phyloP scores from a whole-genome alignment of 1,140 invertebrate genomes.

The Triops longicaudatus region DNA sequence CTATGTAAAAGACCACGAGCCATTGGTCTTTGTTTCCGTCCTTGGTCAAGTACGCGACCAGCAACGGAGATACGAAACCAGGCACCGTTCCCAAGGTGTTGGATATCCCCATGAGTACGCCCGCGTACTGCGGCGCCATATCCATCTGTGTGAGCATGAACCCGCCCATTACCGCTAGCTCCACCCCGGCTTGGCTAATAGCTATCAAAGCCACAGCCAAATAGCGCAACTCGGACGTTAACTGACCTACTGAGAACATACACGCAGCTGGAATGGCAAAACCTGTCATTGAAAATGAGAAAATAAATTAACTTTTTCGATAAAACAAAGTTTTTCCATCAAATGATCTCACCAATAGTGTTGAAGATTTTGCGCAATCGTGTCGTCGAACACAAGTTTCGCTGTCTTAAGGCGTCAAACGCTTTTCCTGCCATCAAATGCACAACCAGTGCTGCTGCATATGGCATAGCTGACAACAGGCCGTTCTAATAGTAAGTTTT shows the following conservation, averaged over 20 bases:
- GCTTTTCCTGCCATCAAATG: constrained; percentile 32
- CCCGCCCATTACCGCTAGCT: constrained; percentile 36
- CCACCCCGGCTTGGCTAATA: constrained; percentile 30
- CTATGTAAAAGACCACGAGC: constrained; percentile 35
- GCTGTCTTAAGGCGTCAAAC: constrained; percentile 33
- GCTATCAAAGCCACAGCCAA: constrained; percentile 31
- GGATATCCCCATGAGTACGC: constrained; percentile 38
- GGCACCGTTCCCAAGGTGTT: constrained; percentile 39
- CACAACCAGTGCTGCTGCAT: constrained; percentile 39
- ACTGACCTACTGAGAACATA: constrained; percentile 29
- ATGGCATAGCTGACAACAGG: constrained; percentile 48
- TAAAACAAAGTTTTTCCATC: too few species aligned
- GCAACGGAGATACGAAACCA: constrained; percentile 34
- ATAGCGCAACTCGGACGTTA: constrained; percentile 31
- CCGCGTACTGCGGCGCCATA: constrained; percentile 35
- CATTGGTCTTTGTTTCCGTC: constrained; percentile 36
- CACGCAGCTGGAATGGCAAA: constrained; percentile 29
- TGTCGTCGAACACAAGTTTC: constrained; percentile 31
- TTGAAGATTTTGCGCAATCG: constrained; percentile 36
- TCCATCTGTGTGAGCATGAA: constrained; percentile 36
- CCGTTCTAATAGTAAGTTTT: constrained; percentile 44
- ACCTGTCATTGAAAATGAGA: constrained; percentile 28
- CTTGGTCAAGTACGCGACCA: constrained; percentile 34
- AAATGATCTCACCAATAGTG: constrained; percentile 33
- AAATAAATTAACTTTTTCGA: neutral